Conservation (phyloP, 2,797 vertebrate species). For the Gymnoscopelus braueri region DNA sequence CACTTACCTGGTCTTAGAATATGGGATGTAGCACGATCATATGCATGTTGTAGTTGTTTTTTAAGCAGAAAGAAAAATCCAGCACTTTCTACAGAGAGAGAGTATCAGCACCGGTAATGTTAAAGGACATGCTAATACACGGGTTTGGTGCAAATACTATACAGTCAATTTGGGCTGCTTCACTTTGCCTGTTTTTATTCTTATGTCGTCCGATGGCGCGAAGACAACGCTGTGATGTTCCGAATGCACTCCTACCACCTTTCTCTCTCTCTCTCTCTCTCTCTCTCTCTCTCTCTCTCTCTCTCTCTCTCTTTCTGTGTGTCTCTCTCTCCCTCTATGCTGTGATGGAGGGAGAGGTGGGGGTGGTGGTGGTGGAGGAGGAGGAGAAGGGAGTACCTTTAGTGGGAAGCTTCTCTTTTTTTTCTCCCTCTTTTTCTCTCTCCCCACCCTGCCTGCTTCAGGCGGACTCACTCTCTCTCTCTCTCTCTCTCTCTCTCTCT, state of each 20-base stretch:
- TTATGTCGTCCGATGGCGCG: neutral
- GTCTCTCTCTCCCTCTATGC: neutral
- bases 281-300: neutral
- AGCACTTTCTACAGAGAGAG: too few species aligned
- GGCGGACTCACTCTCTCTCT: too few species aligned
- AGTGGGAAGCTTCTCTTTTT: neutral
- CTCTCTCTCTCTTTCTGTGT: neutral
- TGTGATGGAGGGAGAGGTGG: neutral
- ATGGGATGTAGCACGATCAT: too few species aligned
- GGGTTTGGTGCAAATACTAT: neutral
- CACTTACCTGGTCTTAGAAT: too few species aligned
- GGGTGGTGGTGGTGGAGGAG: too few species aligned
- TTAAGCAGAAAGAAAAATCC: too few species aligned
- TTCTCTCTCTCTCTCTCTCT: slow-evolving; percentile 1
- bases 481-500: too few species aligned
- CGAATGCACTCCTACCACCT: neutral
- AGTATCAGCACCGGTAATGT: too few species aligned
- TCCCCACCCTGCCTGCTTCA: too few species aligned
- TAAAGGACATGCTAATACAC: too few species aligned
- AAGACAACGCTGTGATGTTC: neutral
- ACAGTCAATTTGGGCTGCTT: neutral
- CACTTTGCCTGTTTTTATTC: neutral
- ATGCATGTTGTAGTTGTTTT: too few species aligned
- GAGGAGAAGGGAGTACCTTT: too few species aligned
- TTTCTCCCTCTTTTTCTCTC: neutral